phyloP scores from a whole-genome alignment of 2,888 invertebrate genomes.

The Lathronympha strigana region DNA sequence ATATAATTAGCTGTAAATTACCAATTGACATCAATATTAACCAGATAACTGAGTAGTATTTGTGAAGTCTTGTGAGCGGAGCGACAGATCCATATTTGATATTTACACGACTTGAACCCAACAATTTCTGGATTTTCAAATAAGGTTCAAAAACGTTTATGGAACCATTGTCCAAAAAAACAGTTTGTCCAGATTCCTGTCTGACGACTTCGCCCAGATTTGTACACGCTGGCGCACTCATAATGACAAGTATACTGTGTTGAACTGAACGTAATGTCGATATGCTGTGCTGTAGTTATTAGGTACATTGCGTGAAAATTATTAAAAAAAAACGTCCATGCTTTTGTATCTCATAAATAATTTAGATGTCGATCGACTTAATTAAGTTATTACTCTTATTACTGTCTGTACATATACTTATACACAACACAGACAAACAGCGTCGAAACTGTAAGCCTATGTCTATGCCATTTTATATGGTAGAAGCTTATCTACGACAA shows the following conservation, averaged over 20 bases:
- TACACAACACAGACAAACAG: too few relatives aligned
- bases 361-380: neutral
- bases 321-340: neutral
- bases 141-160: conserved; percentile 53
- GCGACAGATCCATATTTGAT: conserved; percentile 58
- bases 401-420: too few relatives aligned
- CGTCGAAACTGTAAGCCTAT: too few relatives aligned
- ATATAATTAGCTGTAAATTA: neutral
- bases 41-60: conserved; percentile 53
- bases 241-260: conserved; percentile 8
- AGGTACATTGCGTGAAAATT: neutral
- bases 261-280: too few relatives aligned
- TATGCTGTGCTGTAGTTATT: neutral
- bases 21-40: conserved; percentile 19
- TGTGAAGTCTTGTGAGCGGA: conserved; percentile 58
- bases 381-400: too few relatives aligned
- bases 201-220: conserved; percentile 42
- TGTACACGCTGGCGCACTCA: neutral
- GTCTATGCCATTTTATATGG: too few relatives aligned
- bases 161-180: conserved; percentile 61
- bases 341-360: neutral
- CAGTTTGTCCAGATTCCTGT: conserved; percentile 53
- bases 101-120: conserved; percentile 61
- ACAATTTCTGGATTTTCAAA: conserved; percentile 53
- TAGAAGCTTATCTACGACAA: too few relatives aligned